Percentiles rank a stretch among this genome's conserved stretches.
Conservation (phyloP, 2,888 invertebrate species). For the Odontocolon sp. region DNA sequence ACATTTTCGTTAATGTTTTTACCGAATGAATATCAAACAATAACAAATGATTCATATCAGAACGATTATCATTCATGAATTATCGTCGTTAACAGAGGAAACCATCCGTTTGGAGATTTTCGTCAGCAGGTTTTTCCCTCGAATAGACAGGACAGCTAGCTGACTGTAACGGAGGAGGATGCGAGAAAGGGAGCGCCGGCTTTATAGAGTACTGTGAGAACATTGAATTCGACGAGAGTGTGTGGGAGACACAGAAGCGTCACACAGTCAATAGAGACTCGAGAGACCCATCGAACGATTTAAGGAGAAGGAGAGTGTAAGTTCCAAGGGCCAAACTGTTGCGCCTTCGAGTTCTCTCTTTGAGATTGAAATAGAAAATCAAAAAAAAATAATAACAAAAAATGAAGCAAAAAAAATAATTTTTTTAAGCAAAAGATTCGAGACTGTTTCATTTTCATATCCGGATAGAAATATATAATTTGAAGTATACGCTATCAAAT, state of each 20-base stretch:
- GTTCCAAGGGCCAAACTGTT: conserved; percentile 69
- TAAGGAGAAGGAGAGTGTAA: conserved; percentile 16
- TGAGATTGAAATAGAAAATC: conserved; percentile 32
- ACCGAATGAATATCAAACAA: too few species aligned
- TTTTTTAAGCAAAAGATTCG: too few species aligned
- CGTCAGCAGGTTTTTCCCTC: too few species aligned
- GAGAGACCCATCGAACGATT: conserved; percentile 46
- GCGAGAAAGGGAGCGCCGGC: conserved; percentile 21
- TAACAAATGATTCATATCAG: too few species aligned
- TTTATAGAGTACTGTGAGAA: not conserved
- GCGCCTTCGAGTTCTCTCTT: conserved; percentile 52
- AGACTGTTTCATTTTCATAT: too few species aligned
- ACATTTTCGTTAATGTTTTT: not conserved
- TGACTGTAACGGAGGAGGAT: conserved; percentile 16
- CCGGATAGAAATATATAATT: too few species aligned
- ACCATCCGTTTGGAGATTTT: too few species aligned
- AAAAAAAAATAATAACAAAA: not conserved
- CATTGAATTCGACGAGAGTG: conserved; percentile 20
- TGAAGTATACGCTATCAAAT: too few species aligned
- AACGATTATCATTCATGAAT: too few species aligned
- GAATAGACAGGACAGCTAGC: not conserved
- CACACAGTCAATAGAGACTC: conserved; percentile 19
- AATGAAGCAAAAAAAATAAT: not conserved
- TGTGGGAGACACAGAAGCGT: conserved; percentile 17
- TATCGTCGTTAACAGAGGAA: too few species aligned